phyloP scores from a whole-genome alignment of 2,888 invertebrate genomes.

The Pachycephus smyrnensis region DNA sequence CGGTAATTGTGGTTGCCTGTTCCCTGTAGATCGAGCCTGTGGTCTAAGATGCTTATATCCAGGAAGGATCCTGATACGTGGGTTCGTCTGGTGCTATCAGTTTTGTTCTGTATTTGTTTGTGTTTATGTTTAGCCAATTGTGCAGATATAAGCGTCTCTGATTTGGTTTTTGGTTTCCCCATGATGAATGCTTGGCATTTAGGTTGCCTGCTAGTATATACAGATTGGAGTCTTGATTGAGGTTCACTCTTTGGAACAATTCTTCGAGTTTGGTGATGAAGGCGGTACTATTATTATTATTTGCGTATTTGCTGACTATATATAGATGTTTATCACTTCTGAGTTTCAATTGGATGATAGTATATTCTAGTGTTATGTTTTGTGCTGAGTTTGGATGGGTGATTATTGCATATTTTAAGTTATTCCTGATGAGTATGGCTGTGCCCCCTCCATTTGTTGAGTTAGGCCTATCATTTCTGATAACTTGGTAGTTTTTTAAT shows the following conservation, averaged over 20 bases:
- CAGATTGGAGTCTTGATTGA: constrained; percentile 14
- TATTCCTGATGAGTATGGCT: constrained; percentile 25
- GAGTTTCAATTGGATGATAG: constrained; percentile 20
- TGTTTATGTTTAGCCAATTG: constrained; percentile 8
- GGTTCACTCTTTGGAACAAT: constrained; percentile 7
- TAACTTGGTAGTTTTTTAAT: constrained; percentile 24
- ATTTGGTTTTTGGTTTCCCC: constrained; percentile 15
- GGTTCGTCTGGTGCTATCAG: constrained; percentile 6
- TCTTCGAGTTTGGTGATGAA: constrained; percentile 12
- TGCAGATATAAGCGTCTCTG: not conserved
- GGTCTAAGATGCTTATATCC: too few species aligned
- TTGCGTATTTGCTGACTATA: constrained; percentile 21
- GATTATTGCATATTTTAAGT: constrained; percentile 16
- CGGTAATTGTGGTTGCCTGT: too few species aligned
- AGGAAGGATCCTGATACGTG: too few species aligned
- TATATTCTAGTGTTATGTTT: constrained; percentile 24
- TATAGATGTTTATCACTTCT: not conserved
- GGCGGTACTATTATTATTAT: constrained; percentile 7
- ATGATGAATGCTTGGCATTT: constrained; percentile 15
- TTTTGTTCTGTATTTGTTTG: constrained; percentile 9
- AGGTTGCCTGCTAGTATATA: constrained; percentile 25
- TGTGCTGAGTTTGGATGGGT: constrained; percentile 6
- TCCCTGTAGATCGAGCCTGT: too few species aligned
- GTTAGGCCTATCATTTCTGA: constrained; percentile 26
- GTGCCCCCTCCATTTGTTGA: constrained; percentile 26